These are phyloP conservation scores for Pectinophora gossypiella DNA, from an alignment of 1,140 invertebrate genomes.

Conservation along the genomic window DNA sequence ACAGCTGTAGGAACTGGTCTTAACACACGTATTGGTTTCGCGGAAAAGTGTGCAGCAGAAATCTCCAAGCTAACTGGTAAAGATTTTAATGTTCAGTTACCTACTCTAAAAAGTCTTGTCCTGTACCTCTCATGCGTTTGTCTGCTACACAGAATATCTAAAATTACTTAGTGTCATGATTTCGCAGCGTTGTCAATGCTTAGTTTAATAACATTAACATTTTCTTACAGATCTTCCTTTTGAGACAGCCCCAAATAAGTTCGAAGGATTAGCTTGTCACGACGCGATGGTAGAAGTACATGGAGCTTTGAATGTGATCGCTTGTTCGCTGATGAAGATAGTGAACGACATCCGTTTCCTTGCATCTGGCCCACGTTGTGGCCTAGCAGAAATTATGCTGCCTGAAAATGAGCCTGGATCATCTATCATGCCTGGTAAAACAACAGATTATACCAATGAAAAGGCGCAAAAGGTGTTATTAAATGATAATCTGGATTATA, in stretches of 20 bases:
- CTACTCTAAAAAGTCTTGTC: no score
- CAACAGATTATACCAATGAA: no score
- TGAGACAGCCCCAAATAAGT: slow-evolving; percentile 97
- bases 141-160: no score
- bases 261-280: slow-evolving; percentile 96
- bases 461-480: no score
- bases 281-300: slow-evolving; percentile 97
- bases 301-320: slow-evolving; percentile 94
- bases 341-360: slow-evolving; percentile 97
- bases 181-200: no score
- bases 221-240: slow-evolving; percentile 85
- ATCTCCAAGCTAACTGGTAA: slow-evolving; percentile 85
- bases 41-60: slow-evolving; percentile 92
- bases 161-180: no score
- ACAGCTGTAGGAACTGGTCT: slow-evolving; percentile 99
- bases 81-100: no score
- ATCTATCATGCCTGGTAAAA: slow-evolving; percentile 99
- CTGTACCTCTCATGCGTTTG: no score
- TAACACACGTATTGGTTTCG: slow-evolving; percentile 90
- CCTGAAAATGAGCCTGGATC: slow-evolving; percentile 99
- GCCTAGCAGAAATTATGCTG: slow-evolving; percentile 93
- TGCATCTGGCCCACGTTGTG: slow-evolving; percentile 97
- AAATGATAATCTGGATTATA: no score
- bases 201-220: no score
- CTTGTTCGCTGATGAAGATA: slow-evolving; percentile 98